phyloP scores from a whole-genome alignment of 2,797 vertebrate genomes.

The Anisognathus igniventris region DNA sequence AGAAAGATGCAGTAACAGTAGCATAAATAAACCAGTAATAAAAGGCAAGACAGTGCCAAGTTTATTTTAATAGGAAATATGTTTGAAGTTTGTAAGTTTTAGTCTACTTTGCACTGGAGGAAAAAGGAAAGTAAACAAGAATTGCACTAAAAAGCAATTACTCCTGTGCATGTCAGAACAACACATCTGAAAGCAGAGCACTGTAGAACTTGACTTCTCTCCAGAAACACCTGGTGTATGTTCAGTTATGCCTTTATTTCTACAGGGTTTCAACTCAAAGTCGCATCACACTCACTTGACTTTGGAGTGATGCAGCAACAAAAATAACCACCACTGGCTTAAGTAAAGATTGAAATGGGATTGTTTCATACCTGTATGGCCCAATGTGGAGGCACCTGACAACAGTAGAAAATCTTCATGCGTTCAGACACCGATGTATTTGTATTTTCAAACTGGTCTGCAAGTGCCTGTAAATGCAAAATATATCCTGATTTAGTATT shows the following conservation, averaged over 20 bases:
- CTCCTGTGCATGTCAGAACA: neutral
- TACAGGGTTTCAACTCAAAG: neutral
- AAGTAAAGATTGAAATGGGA: neutral
- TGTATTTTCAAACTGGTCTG: constrained; percentile 87
- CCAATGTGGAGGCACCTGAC: constrained; percentile 86
- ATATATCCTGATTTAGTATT: neutral
- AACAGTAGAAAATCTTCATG: constrained; percentile 93
- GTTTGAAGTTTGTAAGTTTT: neutral
- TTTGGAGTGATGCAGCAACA: neutral
- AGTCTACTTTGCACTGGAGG: neutral
- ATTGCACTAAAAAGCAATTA: neutral
- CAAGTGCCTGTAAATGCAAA: constrained; percentile 74
- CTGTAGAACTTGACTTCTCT: neutral
- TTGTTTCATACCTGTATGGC: constrained; percentile 80
- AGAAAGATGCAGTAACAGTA: neutral
- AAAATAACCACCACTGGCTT: neutral
- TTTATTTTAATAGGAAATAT: neutral
- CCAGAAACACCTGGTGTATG: neutral
- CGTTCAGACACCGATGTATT: constrained; percentile 81
- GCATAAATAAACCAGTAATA: neutral
- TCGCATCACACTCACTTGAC: neutral
- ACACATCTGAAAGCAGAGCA: neutral
- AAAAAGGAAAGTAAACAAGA: neutral
- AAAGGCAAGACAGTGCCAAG: neutral
- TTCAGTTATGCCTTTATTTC: neutral